These are phyloP conservation scores for Machimus rusticus DNA, from an alignment of 2,888 invertebrate species.

Conservation along the genomic window DNA sequence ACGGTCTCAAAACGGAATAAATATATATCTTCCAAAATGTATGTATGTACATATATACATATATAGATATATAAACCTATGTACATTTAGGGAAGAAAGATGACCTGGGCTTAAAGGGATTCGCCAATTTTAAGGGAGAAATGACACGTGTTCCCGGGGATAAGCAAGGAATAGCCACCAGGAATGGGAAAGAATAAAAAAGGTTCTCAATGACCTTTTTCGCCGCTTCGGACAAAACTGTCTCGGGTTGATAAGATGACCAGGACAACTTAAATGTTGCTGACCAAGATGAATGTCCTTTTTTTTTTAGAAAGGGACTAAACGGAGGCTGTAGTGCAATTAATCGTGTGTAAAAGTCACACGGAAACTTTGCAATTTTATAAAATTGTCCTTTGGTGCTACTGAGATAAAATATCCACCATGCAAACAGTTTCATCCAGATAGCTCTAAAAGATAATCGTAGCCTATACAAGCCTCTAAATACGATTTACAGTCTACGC, in stretches of 20 bases:
- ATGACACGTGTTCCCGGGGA: not conserved
- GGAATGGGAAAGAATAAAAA: not conserved
- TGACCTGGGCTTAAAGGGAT: not conserved
- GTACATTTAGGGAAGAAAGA: not conserved
- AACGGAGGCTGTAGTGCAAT: not conserved
- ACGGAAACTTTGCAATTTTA: not conserved
- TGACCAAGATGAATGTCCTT: not conserved
- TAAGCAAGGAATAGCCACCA: not conserved
- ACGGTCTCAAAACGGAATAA: not conserved
- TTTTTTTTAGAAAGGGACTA: not conserved
- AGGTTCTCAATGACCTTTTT: not conserved
- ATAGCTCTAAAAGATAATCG: not conserved
- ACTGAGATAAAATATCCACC: not conserved
- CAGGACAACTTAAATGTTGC: not conserved
- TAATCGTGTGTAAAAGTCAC: not conserved
- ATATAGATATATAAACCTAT: not conserved
- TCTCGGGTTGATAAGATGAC: not conserved
- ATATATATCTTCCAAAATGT: not conserved
- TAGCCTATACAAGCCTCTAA: not conserved
- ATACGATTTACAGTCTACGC: not conserved
- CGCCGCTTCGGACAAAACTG: not conserved
- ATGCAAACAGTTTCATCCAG: not conserved
- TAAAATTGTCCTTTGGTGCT: not conserved
- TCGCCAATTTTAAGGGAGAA: not conserved
- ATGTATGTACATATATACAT: too few species aligned